A percentile compares a stretch with the other conserved stretches of the same genome.
Evolutionary conservation across 1,140 invertebrate genomes (phyloP).

Genomic region (Lanistes nyassanus): DNA sequence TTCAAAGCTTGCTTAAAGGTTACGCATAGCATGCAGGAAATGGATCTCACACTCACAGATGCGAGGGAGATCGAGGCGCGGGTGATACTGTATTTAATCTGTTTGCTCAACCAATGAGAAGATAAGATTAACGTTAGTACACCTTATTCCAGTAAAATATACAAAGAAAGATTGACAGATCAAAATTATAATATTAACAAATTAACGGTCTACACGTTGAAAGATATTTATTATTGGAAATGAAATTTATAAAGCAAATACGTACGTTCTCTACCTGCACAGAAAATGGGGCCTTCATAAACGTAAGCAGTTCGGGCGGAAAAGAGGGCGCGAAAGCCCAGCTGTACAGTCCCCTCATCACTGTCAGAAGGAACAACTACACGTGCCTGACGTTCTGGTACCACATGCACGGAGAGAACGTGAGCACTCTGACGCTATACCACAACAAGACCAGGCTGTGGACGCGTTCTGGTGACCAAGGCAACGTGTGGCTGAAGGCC

Average conservation of each 20-base stretch:
- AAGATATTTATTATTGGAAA: background rate
- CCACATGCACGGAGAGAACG: constrained; percentile 61
- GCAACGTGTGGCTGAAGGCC: constrained; percentile 53
- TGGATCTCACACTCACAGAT: too few relatives aligned
- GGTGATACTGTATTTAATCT: too few relatives aligned
- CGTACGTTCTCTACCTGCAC: background rate
- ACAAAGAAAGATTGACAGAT: background rate
- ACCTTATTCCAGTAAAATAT: too few relatives aligned
- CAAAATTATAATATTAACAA: background rate
- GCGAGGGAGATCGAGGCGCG: too few relatives aligned
- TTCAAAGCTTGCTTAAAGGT: too few relatives aligned
- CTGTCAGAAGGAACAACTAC: constrained; percentile 24
- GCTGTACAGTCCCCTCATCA: constrained; percentile 48
- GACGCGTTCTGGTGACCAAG: constrained; percentile 48
- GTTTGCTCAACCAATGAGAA: too few relatives aligned
- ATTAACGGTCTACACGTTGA: background rate
- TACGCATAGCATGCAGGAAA: too few relatives aligned
- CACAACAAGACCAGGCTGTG: constrained; percentile 41
- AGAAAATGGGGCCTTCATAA: constrained; percentile 53
- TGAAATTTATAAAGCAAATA: too few relatives aligned
- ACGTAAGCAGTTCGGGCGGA: constrained; percentile 41
- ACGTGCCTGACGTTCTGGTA: constrained; percentile 60
- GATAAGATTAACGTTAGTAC: too few relatives aligned
- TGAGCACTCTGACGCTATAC: constrained; percentile 63
- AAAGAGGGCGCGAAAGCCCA: constrained; percentile 47